phyloP scores from a whole-genome alignment of 2,888 invertebrate genomes.

The Cantharis rufa region DNA sequence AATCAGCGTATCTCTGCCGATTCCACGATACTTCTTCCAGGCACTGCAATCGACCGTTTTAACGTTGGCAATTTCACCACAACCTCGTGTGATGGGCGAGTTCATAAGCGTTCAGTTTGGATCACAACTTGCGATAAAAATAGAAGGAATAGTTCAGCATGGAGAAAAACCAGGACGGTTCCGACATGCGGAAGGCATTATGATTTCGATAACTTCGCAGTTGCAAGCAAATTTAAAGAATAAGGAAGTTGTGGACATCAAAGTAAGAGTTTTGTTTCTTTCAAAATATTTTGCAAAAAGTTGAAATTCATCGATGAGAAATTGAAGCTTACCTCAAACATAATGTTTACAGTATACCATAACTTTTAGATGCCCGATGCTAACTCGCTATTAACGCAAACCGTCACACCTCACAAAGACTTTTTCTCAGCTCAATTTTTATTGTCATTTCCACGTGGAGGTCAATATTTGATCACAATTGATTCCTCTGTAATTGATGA shows the following conservation, averaged over 20 bases:
- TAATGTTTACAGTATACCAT: neutral
- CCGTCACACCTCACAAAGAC: constrained; percentile 87
- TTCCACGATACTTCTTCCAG: constrained; percentile 84
- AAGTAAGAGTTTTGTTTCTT: constrained; percentile 39
- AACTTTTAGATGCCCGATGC: constrained; percentile 49
- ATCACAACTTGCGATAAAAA: constrained; percentile 86
- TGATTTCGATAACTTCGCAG: constrained; percentile 71
- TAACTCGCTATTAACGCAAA: constrained; percentile 68
- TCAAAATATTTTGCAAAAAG: neutral
- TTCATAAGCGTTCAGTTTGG: constrained; percentile 82
- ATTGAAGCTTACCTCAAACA: neutral
- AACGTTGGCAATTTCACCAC: constrained; percentile 80
- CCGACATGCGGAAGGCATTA: constrained; percentile 71
- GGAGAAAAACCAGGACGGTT: constrained; percentile 70
- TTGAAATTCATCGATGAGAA: no score
- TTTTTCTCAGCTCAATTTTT: constrained; percentile 94
- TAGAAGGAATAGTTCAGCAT: constrained; percentile 89
- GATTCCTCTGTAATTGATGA: constrained; percentile 87
- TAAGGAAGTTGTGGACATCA: constrained; percentile 49
- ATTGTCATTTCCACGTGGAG: constrained; percentile 70
- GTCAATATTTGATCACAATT: constrained; percentile 76
- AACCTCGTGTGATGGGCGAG: constrained; percentile 78
- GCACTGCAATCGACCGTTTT: constrained; percentile 80
- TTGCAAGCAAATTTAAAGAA: constrained; percentile 56
- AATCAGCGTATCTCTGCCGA: constrained; percentile 66